Base-by-base conservation (phyloP, 1,140 invertebrate species). In the Drusus annulatus region DNA sequence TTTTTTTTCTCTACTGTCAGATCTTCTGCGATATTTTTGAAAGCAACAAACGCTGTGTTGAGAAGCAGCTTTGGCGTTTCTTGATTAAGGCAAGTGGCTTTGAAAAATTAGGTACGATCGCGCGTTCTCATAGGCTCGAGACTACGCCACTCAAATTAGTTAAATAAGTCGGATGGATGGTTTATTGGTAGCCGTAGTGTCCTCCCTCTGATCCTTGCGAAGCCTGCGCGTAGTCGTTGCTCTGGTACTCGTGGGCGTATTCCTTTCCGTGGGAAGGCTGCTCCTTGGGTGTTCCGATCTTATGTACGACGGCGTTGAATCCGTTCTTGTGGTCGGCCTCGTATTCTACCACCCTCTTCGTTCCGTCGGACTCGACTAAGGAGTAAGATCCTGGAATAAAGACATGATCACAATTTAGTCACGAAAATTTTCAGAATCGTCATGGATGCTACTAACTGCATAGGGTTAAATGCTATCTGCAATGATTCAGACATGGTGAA, bases 251-350 rank as follows among this genome's bases (percentile, higher is more conserved):
- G 31, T 81, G 80, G 21, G 71, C 76, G 73, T 79, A 79, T 36
- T 78, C 76, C 7, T 58, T 15, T 16, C 28, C 69, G 56, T 83
- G 78, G 7, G 28, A 45, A 17, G 75, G 75, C 45, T 79, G 68
- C 23, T 79, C 62, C 71, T 83, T 83, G 60, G 82, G 79, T 10
- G 78, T 87, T 8, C 91, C 91, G 62, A 91, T 90, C 81, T 88
- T 90, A 85, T 91, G 90, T 1, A 92, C 91, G 21, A 92, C 88
- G 0, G 91, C 91, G 84, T 92, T 92, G 86, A 92, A 92, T 0
- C 92, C 92, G 84, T 90, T 90, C 71, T 91, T 90, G 80, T 91
- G 90, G 84, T 92, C 92, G 0, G 92, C 90, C 80, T 91, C 90
- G 86, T 93, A 93, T 84, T 91, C 88, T 2, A 92, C 92, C 17